Conservation (phyloP, 2,888 invertebrate species). For the Cremastinae sp. region DNA sequence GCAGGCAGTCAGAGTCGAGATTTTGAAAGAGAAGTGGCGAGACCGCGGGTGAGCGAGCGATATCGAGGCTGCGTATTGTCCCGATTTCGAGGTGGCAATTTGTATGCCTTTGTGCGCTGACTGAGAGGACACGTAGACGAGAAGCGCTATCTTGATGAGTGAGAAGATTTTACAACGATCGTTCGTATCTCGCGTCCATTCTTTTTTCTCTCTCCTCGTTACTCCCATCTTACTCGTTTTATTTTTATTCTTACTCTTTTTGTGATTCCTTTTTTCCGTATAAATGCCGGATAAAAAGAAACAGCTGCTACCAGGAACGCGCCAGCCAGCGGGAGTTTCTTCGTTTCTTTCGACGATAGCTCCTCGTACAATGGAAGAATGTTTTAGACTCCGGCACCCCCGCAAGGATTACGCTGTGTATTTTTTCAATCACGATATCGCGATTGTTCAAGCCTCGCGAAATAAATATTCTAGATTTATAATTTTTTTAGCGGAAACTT, state of each 20-base stretch:
- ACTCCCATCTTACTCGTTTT: neutral
- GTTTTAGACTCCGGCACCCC: constrained; percentile 39
- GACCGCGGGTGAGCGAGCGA: constrained; percentile 50
- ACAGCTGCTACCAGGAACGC: constrained; percentile 52
- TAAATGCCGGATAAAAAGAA: constrained; percentile 36
- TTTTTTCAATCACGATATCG: constrained; percentile 21
- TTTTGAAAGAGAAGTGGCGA: constrained; percentile 26
- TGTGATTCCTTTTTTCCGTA: constrained; percentile 24
- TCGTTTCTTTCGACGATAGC: constrained; percentile 22
- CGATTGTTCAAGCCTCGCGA: constrained; percentile 14
- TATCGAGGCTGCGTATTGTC: constrained; percentile 66
- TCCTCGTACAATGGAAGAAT: constrained; percentile 29
- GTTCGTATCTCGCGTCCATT: constrained; percentile 29
- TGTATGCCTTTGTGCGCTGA: constrained; percentile 68
- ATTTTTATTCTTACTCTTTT: constrained; percentile 13
- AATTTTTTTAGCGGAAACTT: neutral
- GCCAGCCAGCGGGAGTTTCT: constrained; percentile 51
- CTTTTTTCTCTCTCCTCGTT: neutral
- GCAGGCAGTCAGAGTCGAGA: constrained; percentile 21
- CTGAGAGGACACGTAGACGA: constrained; percentile 66
- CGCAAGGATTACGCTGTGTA: constrained; percentile 26
- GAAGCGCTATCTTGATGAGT: constrained; percentile 70
- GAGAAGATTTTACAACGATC: constrained; percentile 66
- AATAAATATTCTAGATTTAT: constrained; percentile 15
- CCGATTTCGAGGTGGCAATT: constrained; percentile 69